Percentiles rank a stretch among this genome's conserved stretches.
Conservation (phyloP, 23 tunicate species). For the Clavelina lepadiformis region DNA sequence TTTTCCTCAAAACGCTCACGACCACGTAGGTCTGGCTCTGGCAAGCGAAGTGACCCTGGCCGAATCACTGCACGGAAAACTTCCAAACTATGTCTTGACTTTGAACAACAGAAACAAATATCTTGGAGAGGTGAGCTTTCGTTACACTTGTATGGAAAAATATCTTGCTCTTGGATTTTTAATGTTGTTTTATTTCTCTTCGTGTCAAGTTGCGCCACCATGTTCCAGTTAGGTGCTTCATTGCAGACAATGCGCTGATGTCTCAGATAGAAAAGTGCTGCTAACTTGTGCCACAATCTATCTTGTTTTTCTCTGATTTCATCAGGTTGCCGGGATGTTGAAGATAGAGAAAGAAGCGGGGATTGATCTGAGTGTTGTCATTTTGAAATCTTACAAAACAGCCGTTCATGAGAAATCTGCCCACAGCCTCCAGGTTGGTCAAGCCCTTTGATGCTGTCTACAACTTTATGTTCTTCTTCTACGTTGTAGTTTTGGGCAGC, state of each 20-base stretch:
- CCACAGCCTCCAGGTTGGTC: too few relatives aligned
- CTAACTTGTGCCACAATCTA: background rate
- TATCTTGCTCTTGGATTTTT: too few relatives aligned
- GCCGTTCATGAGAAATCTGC: too few relatives aligned
- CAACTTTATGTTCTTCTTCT: too few relatives aligned
- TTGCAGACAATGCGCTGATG: too few relatives aligned
- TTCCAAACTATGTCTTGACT: constrained; percentile 28
- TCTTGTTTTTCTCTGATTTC: background rate
- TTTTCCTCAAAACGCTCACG: background rate
- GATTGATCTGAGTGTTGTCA: constrained; percentile 18
- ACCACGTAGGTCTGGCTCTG: constrained; percentile 48
- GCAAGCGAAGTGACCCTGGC: constrained; percentile 31
- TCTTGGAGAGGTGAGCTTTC: constrained; percentile 69
- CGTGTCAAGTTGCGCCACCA: too few relatives aligned
- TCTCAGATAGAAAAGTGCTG: background rate
- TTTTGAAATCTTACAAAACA: constrained; percentile 14
- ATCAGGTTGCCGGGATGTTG: constrained; percentile 43
- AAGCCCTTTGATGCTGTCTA: too few relatives aligned
- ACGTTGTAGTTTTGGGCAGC: too few relatives aligned
- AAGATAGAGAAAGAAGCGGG: constrained; percentile 1
- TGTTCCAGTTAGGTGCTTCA: too few relatives aligned
- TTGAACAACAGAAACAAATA: constrained; percentile 67
- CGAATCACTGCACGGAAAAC: background rate
- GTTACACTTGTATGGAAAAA: too few relatives aligned
- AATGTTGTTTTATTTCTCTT: too few relatives aligned